phyloP scores from a whole-genome alignment of 2,888 invertebrate genomes.

The Chrysopilus asiliformis region DNA sequence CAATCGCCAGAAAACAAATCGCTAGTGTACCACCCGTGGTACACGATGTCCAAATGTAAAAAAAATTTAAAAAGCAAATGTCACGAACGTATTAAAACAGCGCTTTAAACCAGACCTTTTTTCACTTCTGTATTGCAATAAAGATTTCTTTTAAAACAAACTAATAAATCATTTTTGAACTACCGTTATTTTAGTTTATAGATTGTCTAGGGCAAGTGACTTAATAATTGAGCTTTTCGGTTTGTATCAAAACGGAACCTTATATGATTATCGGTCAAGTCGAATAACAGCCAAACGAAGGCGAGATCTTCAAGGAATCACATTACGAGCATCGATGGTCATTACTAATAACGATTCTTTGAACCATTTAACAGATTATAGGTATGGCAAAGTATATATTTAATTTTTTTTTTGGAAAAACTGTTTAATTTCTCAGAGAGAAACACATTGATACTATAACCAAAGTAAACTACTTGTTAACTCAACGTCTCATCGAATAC shows the following conservation, averaged over 20 bases:
- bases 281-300: constrained; percentile 26
- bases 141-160: neutral
- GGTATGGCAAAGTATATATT: constrained; percentile 40
- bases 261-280: constrained; percentile 11
- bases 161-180: neutral
- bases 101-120: too few species aligned
- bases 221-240: constrained; percentile 17
- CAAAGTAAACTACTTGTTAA: constrained; percentile 48
- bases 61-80: too few species aligned
- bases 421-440: constrained; percentile 23
- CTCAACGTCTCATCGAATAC: constrained; percentile 43
- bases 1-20: too few species aligned
- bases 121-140: too few species aligned
- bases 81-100: too few species aligned
- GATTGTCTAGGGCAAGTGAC: constrained; percentile 8
- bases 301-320: constrained; percentile 36
- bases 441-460: constrained; percentile 46
- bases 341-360: constrained; percentile 45
- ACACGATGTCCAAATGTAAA: too few species aligned
- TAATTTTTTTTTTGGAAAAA: neutral
- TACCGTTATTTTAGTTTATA: constrained; percentile 15
- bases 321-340: constrained; percentile 43
- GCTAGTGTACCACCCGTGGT: too few species aligned
- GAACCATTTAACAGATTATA: constrained; percentile 45
- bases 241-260: constrained; percentile 9